Evolutionary conservation across 2,113 vertebrate genomes (phyloP).

Genomic region (Sialia sialis): DNA sequence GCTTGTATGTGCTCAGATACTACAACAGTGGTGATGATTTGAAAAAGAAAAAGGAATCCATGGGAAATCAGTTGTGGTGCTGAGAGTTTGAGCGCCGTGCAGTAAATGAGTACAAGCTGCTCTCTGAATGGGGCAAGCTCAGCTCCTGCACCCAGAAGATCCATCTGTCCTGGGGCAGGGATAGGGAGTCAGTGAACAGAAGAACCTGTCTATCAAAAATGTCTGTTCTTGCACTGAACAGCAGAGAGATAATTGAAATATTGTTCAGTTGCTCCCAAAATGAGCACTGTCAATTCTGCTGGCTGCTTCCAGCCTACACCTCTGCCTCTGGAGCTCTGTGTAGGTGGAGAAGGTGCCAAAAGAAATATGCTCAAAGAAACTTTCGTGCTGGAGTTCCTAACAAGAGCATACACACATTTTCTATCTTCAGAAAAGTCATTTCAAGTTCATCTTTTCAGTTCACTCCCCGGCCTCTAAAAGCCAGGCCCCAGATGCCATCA

Average conservation of each 20-base stretch:
- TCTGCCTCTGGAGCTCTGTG: background rate
- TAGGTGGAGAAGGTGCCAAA: background rate
- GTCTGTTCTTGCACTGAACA: background rate
- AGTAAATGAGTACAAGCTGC: background rate
- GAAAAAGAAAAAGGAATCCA: background rate
- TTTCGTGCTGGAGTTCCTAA: background rate
- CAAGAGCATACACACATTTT: background rate
- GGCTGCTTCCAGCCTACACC: background rate
- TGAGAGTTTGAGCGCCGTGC: background rate
- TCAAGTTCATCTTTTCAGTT: background rate
- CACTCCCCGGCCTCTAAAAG: background rate
- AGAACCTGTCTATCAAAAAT: background rate
- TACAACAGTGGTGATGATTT: background rate
- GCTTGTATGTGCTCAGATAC: background rate
- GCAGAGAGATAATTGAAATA: background rate
- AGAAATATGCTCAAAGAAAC: background rate
- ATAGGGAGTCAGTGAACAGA: background rate
- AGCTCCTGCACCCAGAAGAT: background rate
- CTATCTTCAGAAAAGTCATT: background rate
- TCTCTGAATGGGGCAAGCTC: accelerated
- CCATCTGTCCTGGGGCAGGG: background rate
- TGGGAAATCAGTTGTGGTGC: background rate
- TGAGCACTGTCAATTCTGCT: background rate
- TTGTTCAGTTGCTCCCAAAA: background rate
- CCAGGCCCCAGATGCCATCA: background rate